Evolutionary conservation across 2,797 vertebrate genomes (phyloP).

Genomic region (Cyprinella venusta): DNA sequence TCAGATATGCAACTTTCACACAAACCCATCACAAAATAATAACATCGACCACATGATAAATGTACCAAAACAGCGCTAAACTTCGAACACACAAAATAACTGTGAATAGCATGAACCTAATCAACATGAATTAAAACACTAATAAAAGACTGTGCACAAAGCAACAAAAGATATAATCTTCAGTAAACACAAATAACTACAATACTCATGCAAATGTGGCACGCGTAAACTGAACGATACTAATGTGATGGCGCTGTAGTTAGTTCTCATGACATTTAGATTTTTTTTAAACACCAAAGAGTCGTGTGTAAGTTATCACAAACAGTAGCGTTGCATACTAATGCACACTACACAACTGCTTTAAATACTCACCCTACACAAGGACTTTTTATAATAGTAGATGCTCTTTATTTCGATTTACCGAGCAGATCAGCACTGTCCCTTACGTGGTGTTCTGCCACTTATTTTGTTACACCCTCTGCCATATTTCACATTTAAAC

Average conservation of each 20-base stretch:
- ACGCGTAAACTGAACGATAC: neutral
- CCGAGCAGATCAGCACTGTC: neutral
- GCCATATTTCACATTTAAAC: conserved; percentile 16
- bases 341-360: neutral
- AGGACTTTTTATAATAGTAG: neutral
- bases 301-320: neutral
- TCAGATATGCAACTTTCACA: conserved; percentile 63
- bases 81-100: neutral
- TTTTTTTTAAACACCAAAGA: conserved; percentile 4
- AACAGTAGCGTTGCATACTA: neutral
- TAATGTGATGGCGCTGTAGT: neutral
- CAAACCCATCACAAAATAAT: conserved; percentile 35
- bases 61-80: conserved; percentile 8
- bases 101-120: neutral
- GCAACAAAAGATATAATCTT: neutral
- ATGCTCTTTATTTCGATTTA: conserved; percentile 3
- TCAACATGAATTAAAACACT: neutral
- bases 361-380: neutral
- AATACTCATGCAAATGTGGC: neutral
- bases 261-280: conserved; percentile 41
- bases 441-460: conserved; percentile 13
- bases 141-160: neutral
- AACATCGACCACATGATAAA: conserved; percentile 17
- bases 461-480: conserved; percentile 4
- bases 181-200: neutral